Conservation (phyloP, 2,113 vertebrate genomes). For the Daubentonia madagascariensis region DNA sequence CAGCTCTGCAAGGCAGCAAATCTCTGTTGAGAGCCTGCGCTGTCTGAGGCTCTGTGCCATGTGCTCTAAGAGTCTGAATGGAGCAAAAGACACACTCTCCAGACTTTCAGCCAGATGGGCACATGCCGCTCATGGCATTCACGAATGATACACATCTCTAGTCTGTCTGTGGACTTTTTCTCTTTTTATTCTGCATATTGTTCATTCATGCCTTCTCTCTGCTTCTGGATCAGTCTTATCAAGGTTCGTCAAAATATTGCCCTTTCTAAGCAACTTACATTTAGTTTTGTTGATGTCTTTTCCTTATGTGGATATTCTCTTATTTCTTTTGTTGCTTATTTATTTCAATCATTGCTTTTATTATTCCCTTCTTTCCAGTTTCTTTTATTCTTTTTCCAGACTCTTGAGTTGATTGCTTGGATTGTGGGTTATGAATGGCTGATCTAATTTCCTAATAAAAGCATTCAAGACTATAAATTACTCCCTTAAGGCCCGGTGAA, state of each 20-base stretch:
- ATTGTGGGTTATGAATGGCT: neutral
- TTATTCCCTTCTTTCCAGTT: slow-evolving; percentile 9
- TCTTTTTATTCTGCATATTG: neutral
- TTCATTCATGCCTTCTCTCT: neutral
- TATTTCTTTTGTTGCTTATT: neutral
- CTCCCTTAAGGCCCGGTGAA: neutral
- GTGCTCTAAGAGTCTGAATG: neutral
- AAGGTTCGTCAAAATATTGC: neutral
- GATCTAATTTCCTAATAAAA: slow-evolving; percentile 28
- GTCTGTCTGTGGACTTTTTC: neutral
- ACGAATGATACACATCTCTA: neutral
- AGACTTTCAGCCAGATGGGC: neutral
- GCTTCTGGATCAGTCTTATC: neutral
- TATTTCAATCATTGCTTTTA: neutral
- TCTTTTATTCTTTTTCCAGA: neutral
- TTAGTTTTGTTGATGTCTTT: neutral
- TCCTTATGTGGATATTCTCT: neutral
- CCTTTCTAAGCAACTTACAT: neutral
- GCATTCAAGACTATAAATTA: slow-evolving; percentile 19
- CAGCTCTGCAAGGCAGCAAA: neutral
- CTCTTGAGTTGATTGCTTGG: slow-evolving; percentile 31
- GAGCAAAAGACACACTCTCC: neutral
- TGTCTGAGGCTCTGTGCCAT: neutral
- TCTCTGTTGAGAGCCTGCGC: neutral
- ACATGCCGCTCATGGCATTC: neutral